These are phyloP conservation scores for Archips xylosteana DNA, from an alignment of 2,888 invertebrate genomes.

Conservation along the genomic window DNA sequence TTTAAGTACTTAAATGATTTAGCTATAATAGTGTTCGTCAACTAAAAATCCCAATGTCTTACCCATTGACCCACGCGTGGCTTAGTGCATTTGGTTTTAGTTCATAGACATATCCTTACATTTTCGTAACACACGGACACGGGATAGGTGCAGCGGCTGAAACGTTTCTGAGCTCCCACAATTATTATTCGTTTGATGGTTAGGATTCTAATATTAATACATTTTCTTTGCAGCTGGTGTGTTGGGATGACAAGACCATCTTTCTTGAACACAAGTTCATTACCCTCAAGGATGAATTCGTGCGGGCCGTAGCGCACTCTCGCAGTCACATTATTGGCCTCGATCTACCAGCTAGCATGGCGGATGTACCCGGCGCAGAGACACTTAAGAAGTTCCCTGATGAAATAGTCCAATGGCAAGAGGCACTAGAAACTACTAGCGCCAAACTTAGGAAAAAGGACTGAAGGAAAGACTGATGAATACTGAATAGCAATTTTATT, in stretches of 20 bases:
- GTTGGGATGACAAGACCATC: constrained; percentile 25
- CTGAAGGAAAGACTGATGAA: not conserved
- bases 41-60: no score
- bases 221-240: constrained; percentile 13
- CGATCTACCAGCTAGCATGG: constrained; percentile 9
- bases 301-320: constrained; percentile 13
- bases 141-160: no score
- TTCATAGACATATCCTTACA: no score
- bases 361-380: constrained; percentile 1
- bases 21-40: no score
- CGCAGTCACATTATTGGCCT: constrained; percentile 20
- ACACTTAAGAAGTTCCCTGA: constrained; percentile 14
- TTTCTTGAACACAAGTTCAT: constrained; percentile 26
- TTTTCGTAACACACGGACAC: no score
- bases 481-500: not conserved
- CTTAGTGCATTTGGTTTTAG: no score
- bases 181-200: no score
- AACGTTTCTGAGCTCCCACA: no score
- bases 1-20: no score
- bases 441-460: constrained; percentile 17
- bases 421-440: constrained; percentile 11
- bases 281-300: constrained; percentile 14
- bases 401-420: constrained; percentile 18
- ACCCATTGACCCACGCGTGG: no score
- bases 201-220: not conserved